Evolutionary conservation across 2,888 invertebrate genomes (phyloP).

Genomic region (Vandiemenella viatica): DNA sequence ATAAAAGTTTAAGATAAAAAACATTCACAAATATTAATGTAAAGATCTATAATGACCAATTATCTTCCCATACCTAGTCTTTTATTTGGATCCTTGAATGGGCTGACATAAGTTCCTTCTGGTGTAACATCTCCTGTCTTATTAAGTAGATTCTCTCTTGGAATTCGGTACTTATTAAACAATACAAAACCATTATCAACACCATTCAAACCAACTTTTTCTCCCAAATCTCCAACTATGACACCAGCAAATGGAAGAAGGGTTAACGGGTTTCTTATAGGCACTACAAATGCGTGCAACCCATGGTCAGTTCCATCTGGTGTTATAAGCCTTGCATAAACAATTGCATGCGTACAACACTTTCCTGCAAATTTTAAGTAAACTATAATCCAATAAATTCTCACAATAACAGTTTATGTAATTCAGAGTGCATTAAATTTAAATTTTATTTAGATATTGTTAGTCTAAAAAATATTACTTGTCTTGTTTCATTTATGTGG

Average conservation of each 20-base stretch:
- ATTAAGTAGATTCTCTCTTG: conserved; percentile 69
- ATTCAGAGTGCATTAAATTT: no score
- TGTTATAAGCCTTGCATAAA: conserved; percentile 38
- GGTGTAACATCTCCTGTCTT: conserved; percentile 77
- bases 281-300: conserved; percentile 37
- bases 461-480: no score
- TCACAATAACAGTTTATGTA: no score
- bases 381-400: no score
- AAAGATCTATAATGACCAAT: no score
- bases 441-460: no score
- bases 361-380: conserved; percentile 20
- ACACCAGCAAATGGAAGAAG: conserved; percentile 31
- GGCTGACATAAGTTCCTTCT: conserved; percentile 75
- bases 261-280: conserved; percentile 29
- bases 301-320: conserved; percentile 34
- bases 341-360: conserved; percentile 35
- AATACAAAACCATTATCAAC: conserved; percentile 39
- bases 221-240: conserved; percentile 39
- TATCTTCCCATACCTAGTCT: conserved; percentile 50
- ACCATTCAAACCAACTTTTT: conserved; percentile 38
- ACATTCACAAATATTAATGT: no score
- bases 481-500: no score
- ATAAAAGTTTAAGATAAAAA: no score
- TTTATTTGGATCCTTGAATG: conserved; percentile 73
- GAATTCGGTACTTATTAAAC: conserved; percentile 73